phyloP scores from a whole-genome alignment of 2,888 invertebrate genomes.

The Zaprionus lineosus region DNA sequence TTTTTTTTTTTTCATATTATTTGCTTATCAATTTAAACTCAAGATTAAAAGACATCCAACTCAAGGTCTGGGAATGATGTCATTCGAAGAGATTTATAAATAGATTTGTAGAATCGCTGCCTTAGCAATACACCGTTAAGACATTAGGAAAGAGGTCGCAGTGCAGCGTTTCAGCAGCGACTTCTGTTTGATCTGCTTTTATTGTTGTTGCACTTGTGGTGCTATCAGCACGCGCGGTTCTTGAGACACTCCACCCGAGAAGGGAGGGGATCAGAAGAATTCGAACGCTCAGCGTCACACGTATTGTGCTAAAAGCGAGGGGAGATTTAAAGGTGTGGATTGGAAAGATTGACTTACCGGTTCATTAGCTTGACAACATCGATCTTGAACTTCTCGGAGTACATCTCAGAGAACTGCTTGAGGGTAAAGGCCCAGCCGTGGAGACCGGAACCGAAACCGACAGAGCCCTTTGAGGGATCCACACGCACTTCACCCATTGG shows the following conservation, averaged over 20 bases:
- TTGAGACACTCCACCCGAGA: conserved; percentile 20
- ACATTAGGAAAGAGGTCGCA: conserved; percentile 93
- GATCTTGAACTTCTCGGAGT: conserved; percentile 99
- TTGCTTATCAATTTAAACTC: too few relatives aligned
- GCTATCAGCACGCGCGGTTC: conserved; percentile 69
- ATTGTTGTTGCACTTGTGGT: conserved; percentile 86
- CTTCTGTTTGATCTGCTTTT: conserved; percentile 85
- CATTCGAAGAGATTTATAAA: background rate
- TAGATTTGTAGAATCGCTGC: conserved; percentile 69
- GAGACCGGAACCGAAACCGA: conserved; percentile 99
- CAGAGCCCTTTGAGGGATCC: conserved; percentile 98
- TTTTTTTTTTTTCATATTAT: background rate
- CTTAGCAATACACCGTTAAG: conserved; percentile 86
- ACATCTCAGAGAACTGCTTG: conserved; percentile 99
- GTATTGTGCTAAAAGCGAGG: conserved; percentile 82
- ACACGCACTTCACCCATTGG: conserved; percentile 99
- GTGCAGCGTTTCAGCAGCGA: conserved; percentile 87
- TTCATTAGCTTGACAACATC: conserved; percentile 99
- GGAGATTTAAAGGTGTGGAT: background rate
- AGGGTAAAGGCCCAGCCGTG: conserved; percentile 99
- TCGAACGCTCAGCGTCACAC: conserved; percentile 76
- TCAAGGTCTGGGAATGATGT: conserved; percentile 14
- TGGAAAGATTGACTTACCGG: conserved; percentile 82
- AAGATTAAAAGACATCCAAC: too few relatives aligned
- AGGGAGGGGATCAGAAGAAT: conserved; percentile 34